These are phyloP conservation scores for Hippocampus zosterae DNA, from an alignment of 2,113 vertebrate species.

Conservation along the genomic window DNA sequence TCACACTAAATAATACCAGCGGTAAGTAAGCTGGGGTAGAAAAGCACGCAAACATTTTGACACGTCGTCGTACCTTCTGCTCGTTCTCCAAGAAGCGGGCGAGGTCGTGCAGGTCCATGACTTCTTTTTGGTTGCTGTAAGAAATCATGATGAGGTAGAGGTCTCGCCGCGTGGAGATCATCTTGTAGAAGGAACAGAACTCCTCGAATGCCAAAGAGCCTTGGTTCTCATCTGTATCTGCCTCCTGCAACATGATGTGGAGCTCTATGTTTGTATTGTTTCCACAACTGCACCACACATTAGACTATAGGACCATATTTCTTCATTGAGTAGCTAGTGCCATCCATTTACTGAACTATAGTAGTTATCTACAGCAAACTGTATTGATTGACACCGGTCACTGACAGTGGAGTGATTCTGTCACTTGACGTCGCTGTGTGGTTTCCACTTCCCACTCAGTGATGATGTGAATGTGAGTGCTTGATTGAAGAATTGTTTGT, in stretches of 20 bases:
- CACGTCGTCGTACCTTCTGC: slow-evolving; percentile 79
- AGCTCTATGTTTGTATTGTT: not conserved
- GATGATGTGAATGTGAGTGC: not conserved
- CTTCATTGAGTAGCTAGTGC: too few relatives aligned
- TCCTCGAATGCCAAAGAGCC: slow-evolving; percentile 89
- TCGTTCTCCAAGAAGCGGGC: slow-evolving; percentile 85
- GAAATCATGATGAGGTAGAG: slow-evolving; percentile 92
- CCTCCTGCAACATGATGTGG: slow-evolving; percentile 72
- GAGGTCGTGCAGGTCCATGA: slow-evolving; percentile 78
- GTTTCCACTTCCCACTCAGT: not conserved
- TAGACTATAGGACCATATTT: too few relatives aligned
- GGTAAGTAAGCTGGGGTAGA: not conserved
- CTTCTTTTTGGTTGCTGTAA: slow-evolving; percentile 93
- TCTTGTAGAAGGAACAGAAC: slow-evolving; percentile 94
- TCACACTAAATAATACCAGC: not conserved
- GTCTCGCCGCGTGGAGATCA: slow-evolving; percentile 92
- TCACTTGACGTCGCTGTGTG: too few relatives aligned
- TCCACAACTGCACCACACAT: too few relatives aligned
- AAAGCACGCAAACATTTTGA: not conserved
- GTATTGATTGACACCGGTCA: too few relatives aligned
- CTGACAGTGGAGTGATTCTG: too few relatives aligned
- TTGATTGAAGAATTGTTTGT: not conserved
- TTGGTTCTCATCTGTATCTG: slow-evolving; percentile 89
- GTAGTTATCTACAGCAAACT: too few relatives aligned
- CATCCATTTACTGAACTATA: not conserved